Base-by-base conservation (phyloP, 2,888 invertebrate genomes). In the Callyntrura guangdongensis region DNA sequence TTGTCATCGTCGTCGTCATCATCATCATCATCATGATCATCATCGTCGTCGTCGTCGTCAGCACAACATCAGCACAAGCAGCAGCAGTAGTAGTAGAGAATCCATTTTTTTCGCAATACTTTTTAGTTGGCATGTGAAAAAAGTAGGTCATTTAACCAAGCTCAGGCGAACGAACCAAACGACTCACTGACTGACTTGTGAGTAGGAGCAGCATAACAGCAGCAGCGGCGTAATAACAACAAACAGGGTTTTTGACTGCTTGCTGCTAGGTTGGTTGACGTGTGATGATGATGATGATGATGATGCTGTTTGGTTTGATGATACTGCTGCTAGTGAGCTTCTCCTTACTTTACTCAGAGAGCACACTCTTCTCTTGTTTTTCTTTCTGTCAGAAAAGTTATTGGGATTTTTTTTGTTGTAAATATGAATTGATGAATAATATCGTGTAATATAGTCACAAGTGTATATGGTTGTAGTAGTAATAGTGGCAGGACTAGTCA, bases 121-220 rank as follows among this genome's bases (percentile, higher is more conserved):
- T 22, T 9, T 22, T 69, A 49, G 79, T 83, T 89, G 89, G 89
- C 89, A 83, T 83, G 89, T 59, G 83, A 83, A 83, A 88, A 88
- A 89, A 89, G 89, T 89, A 89, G 89, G 89, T 89, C 89, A 89
- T 89, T 89, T 89, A 89, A 89, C 89, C 89, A 89, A 82, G 83
- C 81, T 45, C 81, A 83, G 72, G 82, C 82, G 88, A 88, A 79
- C 69, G 72, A 88, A 81, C 36, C 81, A 36, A 81, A 59, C 61
- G 61, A 81, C 81, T 81, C 61, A 81, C 89, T 89, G 89, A 89
- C 89, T 89, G 83, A 89, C 83, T 89, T 69, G 89, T 89, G 89
- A 88, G 83, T 74, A 88, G 88, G 72, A 87, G 87, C 77, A 86
- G 22, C 69, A 84, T 64, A 53, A 53, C 84, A 84, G 77, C 47